phyloP scores from a whole-genome alignment of 2,113 vertebrate genomes.

The Arvicanthis niloticus region DNA sequence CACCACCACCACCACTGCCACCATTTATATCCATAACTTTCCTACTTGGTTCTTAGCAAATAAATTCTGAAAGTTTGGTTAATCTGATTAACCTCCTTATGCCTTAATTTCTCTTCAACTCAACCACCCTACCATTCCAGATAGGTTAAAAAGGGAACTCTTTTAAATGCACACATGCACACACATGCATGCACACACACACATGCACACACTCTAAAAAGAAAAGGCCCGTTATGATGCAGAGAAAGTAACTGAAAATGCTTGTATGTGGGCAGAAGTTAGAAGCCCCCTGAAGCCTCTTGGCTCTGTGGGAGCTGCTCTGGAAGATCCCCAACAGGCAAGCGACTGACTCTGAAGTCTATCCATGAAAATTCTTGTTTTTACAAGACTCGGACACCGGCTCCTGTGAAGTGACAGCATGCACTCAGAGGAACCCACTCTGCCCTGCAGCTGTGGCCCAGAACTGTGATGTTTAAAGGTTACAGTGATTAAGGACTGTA shows the following conservation, averaged over 20 bases:
- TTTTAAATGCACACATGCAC: background rate
- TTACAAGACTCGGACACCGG: background rate
- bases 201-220: background rate
- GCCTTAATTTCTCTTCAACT: background rate
- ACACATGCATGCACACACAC: background rate
- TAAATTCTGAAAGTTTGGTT: conserved; percentile 32
- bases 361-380: background rate
- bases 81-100: background rate
- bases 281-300: background rate
- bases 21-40: background rate
- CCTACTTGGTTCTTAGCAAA: background rate
- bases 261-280: background rate
- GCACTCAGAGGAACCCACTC: conserved; percentile 59
- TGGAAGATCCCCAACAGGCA: conserved; percentile 2
- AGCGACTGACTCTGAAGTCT: background rate
- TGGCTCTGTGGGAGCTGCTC: background rate
- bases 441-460: conserved; percentile 82
- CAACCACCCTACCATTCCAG: background rate
- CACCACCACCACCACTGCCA: background rate
- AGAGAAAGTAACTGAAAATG: background rate
- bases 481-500: conserved; percentile 92
- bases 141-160: background rate
- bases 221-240: background rate
- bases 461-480: conserved; percentile 86
- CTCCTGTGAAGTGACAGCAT: conserved; percentile 75